Evolutionary conservation across 64 coral and sea anemone genomes (phyloP).

Genomic region (Montipora cactus): DNA sequence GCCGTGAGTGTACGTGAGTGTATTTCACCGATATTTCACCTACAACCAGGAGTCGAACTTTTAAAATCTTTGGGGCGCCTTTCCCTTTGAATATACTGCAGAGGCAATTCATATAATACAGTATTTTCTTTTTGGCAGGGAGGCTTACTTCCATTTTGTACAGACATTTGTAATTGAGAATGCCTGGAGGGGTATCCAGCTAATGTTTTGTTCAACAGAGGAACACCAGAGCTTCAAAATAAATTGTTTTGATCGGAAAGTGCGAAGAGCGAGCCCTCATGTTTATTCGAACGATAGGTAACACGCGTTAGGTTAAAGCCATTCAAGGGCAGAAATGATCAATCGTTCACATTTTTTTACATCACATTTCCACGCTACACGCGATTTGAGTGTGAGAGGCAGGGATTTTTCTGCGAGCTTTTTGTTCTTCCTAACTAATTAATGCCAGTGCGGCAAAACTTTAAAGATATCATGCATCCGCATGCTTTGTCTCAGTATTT

Average conservation of each 20-base stretch:
- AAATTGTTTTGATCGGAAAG: conserved; percentile 41
- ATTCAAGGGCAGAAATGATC: neutral
- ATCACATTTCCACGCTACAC: conserved; percentile 1
- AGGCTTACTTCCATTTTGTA: neutral
- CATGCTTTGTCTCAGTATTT: conserved; percentile 9
- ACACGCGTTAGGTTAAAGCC: neutral
- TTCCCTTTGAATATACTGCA: neutral
- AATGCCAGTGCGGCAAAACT: conserved; percentile 36
- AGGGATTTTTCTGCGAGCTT: neutral
- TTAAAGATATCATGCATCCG: conserved; percentile 44
- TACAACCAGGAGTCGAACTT: conserved; percentile 12
- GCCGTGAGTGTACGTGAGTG: neutral
- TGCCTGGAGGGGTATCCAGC: conserved; percentile 13
- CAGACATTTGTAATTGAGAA: conserved; percentile 28
- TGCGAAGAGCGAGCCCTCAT: neutral
- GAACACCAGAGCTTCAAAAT: conserved; percentile 4
- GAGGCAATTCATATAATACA: neutral
- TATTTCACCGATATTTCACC: neutral
- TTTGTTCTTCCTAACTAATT: conserved; percentile 13
- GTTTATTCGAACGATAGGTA: neutral
- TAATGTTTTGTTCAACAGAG: neutral
- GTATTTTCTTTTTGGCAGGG: neutral
- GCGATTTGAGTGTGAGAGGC: neutral
- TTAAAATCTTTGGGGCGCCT: neutral
- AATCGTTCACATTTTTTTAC: neutral